phyloP scores from a whole-genome alignment of 2,113 vertebrate genomes.

The Lagopus muta region DNA sequence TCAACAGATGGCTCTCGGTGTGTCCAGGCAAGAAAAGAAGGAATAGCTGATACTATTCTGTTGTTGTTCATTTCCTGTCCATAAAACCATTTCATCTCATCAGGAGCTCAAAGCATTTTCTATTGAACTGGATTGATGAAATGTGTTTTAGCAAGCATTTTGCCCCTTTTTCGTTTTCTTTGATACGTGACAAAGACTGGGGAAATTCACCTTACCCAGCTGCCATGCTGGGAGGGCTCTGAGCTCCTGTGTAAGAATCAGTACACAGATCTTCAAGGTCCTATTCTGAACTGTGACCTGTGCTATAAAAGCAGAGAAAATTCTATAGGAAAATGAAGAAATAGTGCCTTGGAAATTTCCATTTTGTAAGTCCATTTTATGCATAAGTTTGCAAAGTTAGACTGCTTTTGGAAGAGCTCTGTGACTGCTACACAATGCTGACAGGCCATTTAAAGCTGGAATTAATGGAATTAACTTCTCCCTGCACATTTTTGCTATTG shows the following conservation, averaged over 20 bases:
- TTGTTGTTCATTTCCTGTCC: background rate
- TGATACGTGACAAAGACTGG: background rate
- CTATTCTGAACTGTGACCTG: background rate
- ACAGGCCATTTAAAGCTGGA: background rate
- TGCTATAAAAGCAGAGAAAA: background rate
- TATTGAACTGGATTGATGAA: background rate
- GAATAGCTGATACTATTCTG: background rate
- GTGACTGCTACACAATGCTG: background rate
- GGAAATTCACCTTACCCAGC: background rate
- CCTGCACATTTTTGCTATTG: accelerated
- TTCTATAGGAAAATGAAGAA: background rate
- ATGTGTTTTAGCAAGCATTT: background rate
- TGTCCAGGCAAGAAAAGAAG: background rate
- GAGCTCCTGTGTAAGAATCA: background rate
- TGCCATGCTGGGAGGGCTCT: background rate
- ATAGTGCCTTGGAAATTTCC: background rate
- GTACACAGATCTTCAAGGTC: background rate
- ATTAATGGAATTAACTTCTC: background rate
- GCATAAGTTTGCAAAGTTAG: background rate
- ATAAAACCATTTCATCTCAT: background rate
- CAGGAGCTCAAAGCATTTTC: background rate
- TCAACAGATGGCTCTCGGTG: accelerated
- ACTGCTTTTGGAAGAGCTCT: background rate
- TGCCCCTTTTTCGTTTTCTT: background rate
- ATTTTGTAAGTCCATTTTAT: background rate